Conservation (phyloP, 2,113 vertebrate genomes). For the Edolisoma coerulescens region DNA sequence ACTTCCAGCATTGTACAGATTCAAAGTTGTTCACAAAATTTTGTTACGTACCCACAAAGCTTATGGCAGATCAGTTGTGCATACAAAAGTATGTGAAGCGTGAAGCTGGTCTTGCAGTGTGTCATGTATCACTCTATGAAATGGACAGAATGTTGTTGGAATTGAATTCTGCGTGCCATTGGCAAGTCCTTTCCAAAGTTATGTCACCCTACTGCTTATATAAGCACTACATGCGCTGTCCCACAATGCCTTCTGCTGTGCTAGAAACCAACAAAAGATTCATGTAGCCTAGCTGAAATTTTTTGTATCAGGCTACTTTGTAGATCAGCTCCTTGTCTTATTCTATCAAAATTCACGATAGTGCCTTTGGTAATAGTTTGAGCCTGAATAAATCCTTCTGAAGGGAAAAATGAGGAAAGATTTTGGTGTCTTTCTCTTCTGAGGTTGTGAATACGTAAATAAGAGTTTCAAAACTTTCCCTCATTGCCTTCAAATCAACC, state of each 20-base stretch:
- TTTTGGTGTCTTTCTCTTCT: not conserved
- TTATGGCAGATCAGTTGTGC: not conserved
- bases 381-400: not conserved
- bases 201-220: not conserved
- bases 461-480: not conserved
- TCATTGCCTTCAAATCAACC: not conserved
- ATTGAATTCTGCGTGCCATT: not conserved
- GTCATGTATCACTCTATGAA: not conserved
- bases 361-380: not conserved
- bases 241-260: not conserved
- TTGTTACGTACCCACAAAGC: not conserved
- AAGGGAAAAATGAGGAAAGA: not conserved
- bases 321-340: not conserved
- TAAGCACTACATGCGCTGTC: not conserved
- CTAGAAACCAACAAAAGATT: not conserved
- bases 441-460: not conserved
- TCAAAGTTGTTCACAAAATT: not conserved
- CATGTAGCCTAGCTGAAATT: not conserved
- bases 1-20: not conserved
- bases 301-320: not conserved
- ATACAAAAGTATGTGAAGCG: not conserved
- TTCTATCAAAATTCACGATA: accelerated
- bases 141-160: not conserved
- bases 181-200: not conserved
- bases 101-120: not conserved